Evolutionary conservation across 2,113 vertebrate species (phyloP).

Genomic region (Rhinoptilus africanus): DNA sequence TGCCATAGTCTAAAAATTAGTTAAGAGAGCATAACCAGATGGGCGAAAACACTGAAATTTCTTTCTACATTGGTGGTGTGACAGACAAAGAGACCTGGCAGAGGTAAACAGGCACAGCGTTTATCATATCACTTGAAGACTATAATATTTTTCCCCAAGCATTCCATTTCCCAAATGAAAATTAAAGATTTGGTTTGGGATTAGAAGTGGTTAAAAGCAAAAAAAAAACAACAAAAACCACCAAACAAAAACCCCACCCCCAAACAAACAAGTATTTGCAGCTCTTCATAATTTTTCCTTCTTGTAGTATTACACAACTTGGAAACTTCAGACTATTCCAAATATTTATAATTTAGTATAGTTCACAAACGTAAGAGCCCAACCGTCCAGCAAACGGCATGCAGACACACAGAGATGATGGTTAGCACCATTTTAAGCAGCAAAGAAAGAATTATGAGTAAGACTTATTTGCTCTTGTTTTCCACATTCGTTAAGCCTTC

Average conservation of each 20-base stretch:
- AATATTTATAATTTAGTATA: too few species aligned
- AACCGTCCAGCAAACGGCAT: neutral
- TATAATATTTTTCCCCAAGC: too few species aligned
- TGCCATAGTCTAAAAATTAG: neutral
- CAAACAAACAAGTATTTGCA: too few species aligned
- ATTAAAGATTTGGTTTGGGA: neutral
- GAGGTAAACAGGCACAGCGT: neutral
- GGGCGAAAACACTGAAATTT: neutral
- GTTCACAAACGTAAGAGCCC: neutral
- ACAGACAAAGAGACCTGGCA: neutral
- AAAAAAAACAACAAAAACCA: too few species aligned
- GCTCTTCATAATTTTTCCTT: too few species aligned
- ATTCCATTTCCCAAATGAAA: neutral
- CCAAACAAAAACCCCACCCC: too few species aligned
- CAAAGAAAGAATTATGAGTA: neutral
- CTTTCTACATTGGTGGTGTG: neutral
- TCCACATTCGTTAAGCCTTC: neutral
- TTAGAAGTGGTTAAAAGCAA: neutral
- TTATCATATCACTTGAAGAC: accelerated
- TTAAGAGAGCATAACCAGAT: neutral
- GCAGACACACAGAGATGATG: neutral
- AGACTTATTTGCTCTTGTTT: neutral
- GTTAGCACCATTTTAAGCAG: neutral
- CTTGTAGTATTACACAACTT: too few species aligned
- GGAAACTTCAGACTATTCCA: too few species aligned